Conservation (phyloP, 2,113 vertebrate genomes). For the Platichthys stellatus region DNA sequence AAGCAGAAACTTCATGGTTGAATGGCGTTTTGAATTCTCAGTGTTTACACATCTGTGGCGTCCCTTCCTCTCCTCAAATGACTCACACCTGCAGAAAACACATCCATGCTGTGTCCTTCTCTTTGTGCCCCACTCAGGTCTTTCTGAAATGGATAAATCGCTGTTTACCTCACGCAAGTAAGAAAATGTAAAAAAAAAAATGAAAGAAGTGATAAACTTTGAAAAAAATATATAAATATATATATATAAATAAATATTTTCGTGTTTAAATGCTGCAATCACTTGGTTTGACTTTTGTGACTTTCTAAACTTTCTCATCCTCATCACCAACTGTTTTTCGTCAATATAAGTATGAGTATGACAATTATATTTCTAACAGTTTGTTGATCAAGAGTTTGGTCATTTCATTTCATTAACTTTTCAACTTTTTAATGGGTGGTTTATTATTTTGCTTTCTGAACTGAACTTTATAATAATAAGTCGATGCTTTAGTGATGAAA, state of each 20-base stretch:
- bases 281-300: slow-evolving; percentile 27
- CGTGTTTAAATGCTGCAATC: slow-evolving; percentile 75
- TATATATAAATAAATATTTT: slow-evolving; percentile 71
- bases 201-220: slow-evolving; percentile 46
- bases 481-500: too few species aligned
- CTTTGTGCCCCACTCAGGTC: slow-evolving; percentile 45
- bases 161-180: slow-evolving; percentile 72
- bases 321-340: neutral
- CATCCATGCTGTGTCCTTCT: slow-evolving; percentile 5
- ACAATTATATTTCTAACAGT: too few species aligned
- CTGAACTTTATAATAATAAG: too few species aligned
- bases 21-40: neutral
- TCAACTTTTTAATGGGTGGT: too few species aligned
- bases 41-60: neutral
- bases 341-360: too few species aligned
- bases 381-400: too few species aligned
- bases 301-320: neutral
- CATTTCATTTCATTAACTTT: too few species aligned
- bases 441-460: too few species aligned
- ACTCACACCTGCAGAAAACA: slow-evolving; percentile 16
- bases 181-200: slow-evolving; percentile 62
- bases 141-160: slow-evolving; percentile 49
- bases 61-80: neutral
- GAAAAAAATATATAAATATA: slow-evolving; percentile 10
- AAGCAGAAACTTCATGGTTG: too few species aligned